Evolutionary conservation across 2,888 invertebrate species (phyloP), one percentile per base, ranked within the genome.

Genomic region (Epirrhoe alternata): DNA sequence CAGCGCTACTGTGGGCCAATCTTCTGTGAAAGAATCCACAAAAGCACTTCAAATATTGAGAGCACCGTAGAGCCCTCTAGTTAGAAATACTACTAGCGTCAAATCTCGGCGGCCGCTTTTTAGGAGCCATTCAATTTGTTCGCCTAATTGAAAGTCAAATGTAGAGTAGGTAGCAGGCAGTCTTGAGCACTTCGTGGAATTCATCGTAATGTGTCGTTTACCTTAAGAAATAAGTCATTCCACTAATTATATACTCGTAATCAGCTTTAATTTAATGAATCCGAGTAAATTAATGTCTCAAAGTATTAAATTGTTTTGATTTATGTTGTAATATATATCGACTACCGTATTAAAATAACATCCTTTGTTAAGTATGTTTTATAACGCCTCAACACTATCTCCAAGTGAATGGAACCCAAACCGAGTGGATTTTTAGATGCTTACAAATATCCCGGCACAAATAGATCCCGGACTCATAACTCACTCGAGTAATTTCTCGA

Each of bases 121-220:
- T 30, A 45, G 42, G 1, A n/a, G 31, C 45, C n/a, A 49, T 53
- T 33, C 38, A 61, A 55, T 63, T 24, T 42, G 35, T 17, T 50
- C 49, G 16, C 47, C 47, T 56, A 51, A 56, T 56, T 62, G 30
- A 56, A 49, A 61, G 30, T 30, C 33, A 59, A 35, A 33, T 14
- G 3, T n/a, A 47, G 47, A 61, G 61, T 33, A 47, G 14, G 47
- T 38, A 42, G 4, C 12, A 42, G 38, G 38, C 38, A 12, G 38
- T 42, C 38, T 42, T 12, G 38, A 10, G 38, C 12, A 0, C 3
- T 47, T 47, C 47, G 6, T 16, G 47, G 16, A 16, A 47, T 2
- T 45, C 14, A 5, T 16, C 16, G 14, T 16, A 47, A 47, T 16
- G 16, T 14, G 47, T 47, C 38, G 38, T 42, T 12, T 42, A 12